These are phyloP conservation scores for Brachionus plicatilis DNA, from an alignment of 1,140 invertebrate genomes.

Conservation along the genomic window DNA sequence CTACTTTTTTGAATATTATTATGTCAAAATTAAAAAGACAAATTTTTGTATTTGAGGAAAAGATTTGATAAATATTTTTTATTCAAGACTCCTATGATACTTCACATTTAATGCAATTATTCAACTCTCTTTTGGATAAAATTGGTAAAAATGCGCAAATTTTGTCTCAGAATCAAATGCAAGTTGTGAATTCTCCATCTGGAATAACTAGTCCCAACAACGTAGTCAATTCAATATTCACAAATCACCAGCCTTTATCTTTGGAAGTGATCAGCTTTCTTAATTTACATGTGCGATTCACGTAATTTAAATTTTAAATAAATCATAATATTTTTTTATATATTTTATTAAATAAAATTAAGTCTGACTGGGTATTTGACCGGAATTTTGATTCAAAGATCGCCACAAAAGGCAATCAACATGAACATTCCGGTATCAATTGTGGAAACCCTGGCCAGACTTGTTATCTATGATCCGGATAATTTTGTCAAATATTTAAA, in stretches of 20 bases:
- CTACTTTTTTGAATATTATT: not conserved
- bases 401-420: not conserved
- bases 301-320: not conserved
- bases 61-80: not conserved
- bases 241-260: slow-evolving; percentile 2
- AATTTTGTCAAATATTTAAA: slow-evolving; percentile 30
- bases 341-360: not conserved
- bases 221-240: not conserved
- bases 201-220: not conserved
- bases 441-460: slow-evolving; percentile 3
- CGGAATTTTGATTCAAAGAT: slow-evolving; percentile 1
- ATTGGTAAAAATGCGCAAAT: slow-evolving; percentile 18
- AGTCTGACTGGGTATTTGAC: not conserved
- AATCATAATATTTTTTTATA: not conserved
- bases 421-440: slow-evolving; percentile 13
- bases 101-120: not conserved
- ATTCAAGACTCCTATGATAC: not conserved
- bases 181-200: not conserved
- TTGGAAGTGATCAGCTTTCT: slow-evolving; percentile 7
- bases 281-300: not conserved
- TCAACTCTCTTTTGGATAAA: slow-evolving; percentile 16
- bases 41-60: no score
- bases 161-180: not conserved
- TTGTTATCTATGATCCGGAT: slow-evolving; percentile 35
- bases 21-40: not conserved